Evolutionary conservation across 2,797 vertebrate species (phyloP).

Genomic region (Megalops cyprinoides): DNA sequence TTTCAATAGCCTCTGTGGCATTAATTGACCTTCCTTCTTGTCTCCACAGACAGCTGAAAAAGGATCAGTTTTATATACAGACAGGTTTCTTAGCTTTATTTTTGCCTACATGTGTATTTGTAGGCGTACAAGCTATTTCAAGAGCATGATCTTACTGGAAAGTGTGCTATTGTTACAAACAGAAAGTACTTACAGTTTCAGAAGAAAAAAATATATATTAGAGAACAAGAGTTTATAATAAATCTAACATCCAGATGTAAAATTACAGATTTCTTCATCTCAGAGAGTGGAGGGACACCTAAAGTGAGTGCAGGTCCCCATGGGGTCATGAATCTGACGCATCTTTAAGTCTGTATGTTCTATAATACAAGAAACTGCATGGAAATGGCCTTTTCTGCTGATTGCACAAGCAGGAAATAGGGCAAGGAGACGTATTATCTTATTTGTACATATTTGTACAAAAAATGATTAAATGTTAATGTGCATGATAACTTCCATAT

Average conservation of each 20-base stretch:
- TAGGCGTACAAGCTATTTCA: background rate
- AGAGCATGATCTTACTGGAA: background rate
- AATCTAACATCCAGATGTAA: background rate
- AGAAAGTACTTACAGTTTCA: too few relatives aligned
- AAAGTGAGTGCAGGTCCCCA: background rate
- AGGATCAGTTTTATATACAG: background rate
- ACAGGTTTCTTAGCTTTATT: background rate
- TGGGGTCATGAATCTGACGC: background rate
- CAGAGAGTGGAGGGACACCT: background rate
- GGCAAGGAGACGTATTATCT: background rate
- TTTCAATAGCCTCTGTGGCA: conserved; percentile 2
- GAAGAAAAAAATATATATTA: too few relatives aligned
- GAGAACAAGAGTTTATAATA: background rate
- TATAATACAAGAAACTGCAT: background rate
- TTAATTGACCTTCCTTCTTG: conserved; percentile 29
- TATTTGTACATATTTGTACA: background rate
- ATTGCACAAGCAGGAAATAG: background rate
- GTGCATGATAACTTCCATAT: background rate
- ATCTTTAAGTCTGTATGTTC: background rate
- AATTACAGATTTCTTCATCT: background rate
- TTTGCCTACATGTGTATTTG: background rate
- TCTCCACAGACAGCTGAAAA: too few relatives aligned
- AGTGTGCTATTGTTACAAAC: background rate
- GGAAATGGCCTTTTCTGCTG: background rate
- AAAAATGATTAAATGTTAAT: background rate